phyloP scores from a whole-genome alignment of 2,113 vertebrate species.

The Pavo muticus region DNA sequence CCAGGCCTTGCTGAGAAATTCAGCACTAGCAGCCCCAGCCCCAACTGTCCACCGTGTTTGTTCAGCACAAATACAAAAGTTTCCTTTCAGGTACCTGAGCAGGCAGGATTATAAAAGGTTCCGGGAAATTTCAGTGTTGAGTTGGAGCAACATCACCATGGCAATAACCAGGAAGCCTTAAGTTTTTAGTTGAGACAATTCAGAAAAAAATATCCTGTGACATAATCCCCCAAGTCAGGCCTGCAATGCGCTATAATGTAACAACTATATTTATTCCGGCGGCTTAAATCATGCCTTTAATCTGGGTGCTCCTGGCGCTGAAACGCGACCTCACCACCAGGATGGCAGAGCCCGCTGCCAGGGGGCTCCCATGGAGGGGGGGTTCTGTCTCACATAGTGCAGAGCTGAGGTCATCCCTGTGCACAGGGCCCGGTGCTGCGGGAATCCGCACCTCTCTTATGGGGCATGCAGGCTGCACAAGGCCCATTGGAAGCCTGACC shows the following conservation, averaged over 20 bases:
- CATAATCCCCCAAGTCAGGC: constrained; percentile 22
- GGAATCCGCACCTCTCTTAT: background rate
- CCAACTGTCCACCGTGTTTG: background rate
- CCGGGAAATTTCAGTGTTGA: constrained; percentile 47
- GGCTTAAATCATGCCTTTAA: constrained; percentile 53
- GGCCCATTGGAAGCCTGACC: background rate
- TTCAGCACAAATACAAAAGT: constrained; percentile 16
- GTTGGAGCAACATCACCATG: constrained; percentile 67
- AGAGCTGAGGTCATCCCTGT: constrained; percentile 3
- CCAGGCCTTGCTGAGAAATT: background rate
- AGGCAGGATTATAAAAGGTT: constrained; percentile 42
- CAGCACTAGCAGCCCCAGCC: background rate
- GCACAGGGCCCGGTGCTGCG: background rate
- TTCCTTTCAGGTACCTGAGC: constrained; percentile 24
- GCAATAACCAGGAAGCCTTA: constrained; percentile 53
- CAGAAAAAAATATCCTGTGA: constrained; percentile 50
- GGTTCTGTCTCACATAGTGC: constrained; percentile 8
- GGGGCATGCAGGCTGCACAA: background rate
- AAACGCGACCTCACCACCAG: constrained; percentile 27
- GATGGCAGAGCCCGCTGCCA: constrained; percentile 36
- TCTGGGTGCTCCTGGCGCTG: constrained; percentile 18
- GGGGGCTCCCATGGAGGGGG: background rate
- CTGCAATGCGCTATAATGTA: constrained; percentile 27
- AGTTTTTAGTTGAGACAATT: constrained; percentile 54
- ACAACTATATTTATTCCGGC: constrained; percentile 48